Evolutionary conservation across 2,888 invertebrate genomes (phyloP).

Genomic region (Apodemia duryi): DNA sequence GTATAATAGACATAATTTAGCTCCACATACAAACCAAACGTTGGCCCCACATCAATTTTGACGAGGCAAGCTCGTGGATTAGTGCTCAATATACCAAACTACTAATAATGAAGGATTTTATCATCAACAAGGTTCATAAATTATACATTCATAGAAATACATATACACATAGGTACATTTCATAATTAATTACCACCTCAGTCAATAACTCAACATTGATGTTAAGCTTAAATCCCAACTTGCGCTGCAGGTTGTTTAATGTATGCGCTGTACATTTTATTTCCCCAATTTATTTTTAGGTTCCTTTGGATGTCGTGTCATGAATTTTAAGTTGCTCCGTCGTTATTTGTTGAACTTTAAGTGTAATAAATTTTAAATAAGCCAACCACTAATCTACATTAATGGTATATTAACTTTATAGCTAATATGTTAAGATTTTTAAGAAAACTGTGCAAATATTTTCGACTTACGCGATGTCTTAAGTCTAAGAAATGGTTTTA

Average conservation of each 20-base stretch:
- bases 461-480: conserved; percentile 2
- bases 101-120: too few species aligned
- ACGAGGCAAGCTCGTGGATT: too few species aligned
- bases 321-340: conserved; percentile 13
- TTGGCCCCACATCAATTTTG: too few species aligned
- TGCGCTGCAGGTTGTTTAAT: conserved; percentile 2
- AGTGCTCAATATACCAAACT: too few species aligned
- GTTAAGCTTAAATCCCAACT: neutral
- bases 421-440: conserved; percentile 6
- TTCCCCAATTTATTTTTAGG: conserved; percentile 14
- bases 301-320: conserved; percentile 9
- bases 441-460: conserved; percentile 9
- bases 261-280: conserved; percentile 5
- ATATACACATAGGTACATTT: too few species aligned
- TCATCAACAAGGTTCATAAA: too few species aligned
- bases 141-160: too few species aligned
- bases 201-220: neutral
- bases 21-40: too few species aligned
- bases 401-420: conserved; percentile 24
- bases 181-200: neutral
- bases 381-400: conserved; percentile 19
- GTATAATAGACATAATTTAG: too few species aligned
- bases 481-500: neutral
- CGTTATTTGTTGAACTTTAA: conserved; percentile 14
- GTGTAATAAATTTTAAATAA: conserved; percentile 24